Percentiles rank a stretch among this genome's conserved stretches.
phyloP scores from a whole-genome alignment of 2,113 vertebrate species.

The Microcebus ravelobensis region DNA sequence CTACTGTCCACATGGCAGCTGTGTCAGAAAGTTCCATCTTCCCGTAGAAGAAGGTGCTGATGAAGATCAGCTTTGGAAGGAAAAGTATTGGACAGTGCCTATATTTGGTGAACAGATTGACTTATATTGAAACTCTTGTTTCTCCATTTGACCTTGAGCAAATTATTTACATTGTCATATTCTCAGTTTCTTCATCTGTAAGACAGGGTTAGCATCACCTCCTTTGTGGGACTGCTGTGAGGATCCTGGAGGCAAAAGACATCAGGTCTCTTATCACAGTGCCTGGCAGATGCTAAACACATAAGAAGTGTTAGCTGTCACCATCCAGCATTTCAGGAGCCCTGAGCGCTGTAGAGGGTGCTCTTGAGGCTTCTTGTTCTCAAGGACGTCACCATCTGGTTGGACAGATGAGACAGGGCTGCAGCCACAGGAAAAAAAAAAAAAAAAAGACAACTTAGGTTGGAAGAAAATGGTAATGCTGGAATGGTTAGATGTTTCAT shows the following conservation, averaged over 20 bases:
- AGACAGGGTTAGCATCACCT: constrained; percentile 53
- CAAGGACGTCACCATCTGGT: neutral
- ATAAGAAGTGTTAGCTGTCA: neutral
- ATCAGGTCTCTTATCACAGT: neutral
- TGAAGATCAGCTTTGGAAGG: neutral
- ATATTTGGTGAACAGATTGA: constrained; percentile 1
- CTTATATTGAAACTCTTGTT: constrained; percentile 58
- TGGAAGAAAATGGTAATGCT: neutral
- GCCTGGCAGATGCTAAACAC: neutral
- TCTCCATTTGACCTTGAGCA: constrained; percentile 66
- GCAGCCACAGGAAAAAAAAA: neutral
- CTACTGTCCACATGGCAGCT: neutral
- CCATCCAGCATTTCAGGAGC: too few species aligned
- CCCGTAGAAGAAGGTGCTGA: neutral
- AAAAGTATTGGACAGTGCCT: neutral
- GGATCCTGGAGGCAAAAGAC: neutral
- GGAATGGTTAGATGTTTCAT: neutral
- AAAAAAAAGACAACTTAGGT: neutral
- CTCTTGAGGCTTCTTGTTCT: neutral
- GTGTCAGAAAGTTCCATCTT: neutral
- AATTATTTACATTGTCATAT: constrained; percentile 62
- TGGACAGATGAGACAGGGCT: neutral
- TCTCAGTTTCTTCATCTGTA: constrained; percentile 50
- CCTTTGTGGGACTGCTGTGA: constrained; percentile 10
- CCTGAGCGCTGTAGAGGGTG: neutral